Evolutionary conservation across 64 coral and sea anemone genomes (phyloP), one percentile per base, ranked within the genome.

Genomic region (Montipora capricornis): DNA sequence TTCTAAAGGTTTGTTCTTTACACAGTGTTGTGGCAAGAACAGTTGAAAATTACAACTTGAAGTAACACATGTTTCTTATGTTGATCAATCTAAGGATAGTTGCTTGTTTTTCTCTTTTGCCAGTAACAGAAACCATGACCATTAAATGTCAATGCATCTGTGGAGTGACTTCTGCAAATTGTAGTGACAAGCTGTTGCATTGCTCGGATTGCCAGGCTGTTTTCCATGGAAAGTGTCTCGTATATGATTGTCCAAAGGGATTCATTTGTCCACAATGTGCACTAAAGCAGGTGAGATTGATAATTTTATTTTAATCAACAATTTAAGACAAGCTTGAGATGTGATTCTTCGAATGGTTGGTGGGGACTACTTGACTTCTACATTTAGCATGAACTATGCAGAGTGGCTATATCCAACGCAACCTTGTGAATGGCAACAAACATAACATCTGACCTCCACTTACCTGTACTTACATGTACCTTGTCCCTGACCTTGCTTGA

Each of bases 251-350:
- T 71, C 47, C 79, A 2, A 19, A 51, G 20, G 19, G 50, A 9
- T 95, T 95, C 80, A 29, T 94, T 3, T 98, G 97, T 89, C 97
- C 97, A 20, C 89, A 91, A 20, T 98, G 97, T 90, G 20, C 92
- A 45, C 85, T 96, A 52, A 89, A 84, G 49, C 52, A 61, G 87
- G 96, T 98, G 80, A 75, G 93, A 81, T 83, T 37, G 0, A 37
- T 37, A 37, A 37, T 37, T 37, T 37, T 9, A 20, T 57, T 57
- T 6, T 57, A 4, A 57, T 6, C 53, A 57, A 57, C 37, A 0
- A 37, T 37, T 37, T 37, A 37, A 37, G 37, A 37, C 37, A 37
- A 37, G 37, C 37, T 37, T 37, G 37, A 37, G 37, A 37, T 0
- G 37, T 37, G 37, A 37, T 37, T 37, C 37, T 0, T 37, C 0